phyloP scores from a whole-genome alignment of 2,888 invertebrate species.

The Meloe dianella region DNA sequence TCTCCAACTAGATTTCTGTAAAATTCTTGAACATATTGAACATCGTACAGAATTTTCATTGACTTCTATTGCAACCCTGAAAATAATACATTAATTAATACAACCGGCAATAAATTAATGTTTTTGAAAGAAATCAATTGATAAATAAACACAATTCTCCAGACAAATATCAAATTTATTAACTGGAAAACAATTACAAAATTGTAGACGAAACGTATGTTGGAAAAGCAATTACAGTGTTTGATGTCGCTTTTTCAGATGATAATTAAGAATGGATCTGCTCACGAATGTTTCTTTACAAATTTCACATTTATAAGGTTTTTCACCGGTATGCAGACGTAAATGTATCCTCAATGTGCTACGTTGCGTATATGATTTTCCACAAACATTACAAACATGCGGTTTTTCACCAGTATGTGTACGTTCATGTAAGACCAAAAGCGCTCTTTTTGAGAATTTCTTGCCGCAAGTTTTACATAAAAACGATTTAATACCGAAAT shows the following conservation, averaged over 20 bases:
- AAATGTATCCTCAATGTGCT: slow-evolving; percentile 59
- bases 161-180: not conserved
- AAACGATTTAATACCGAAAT: slow-evolving; percentile 27
- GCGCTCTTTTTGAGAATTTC: slow-evolving; percentile 21
- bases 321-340: slow-evolving; percentile 40
- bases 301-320: not conserved
- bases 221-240: not conserved
- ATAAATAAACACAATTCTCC: too few relatives aligned
- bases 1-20: not conserved
- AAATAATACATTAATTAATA: not conserved
- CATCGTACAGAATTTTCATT: not conserved
- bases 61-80: not conserved
- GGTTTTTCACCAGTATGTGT: slow-evolving; percentile 35
- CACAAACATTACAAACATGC: slow-evolving; percentile 55
- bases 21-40: not conserved
- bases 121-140: too few relatives aligned
- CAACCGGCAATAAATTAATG: not conserved
- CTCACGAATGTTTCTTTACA: not conserved
- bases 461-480: slow-evolving; percentile 36
- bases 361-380: slow-evolving; percentile 61
- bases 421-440: slow-evolving; percentile 28
- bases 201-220: too few relatives aligned
- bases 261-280: not conserved
- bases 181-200: not conserved
- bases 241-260: not conserved